These are phyloP conservation scores for Aptenodytes forsteri DNA, from an alignment of 2,113 vertebrate species.

Conservation along the genomic window DNA sequence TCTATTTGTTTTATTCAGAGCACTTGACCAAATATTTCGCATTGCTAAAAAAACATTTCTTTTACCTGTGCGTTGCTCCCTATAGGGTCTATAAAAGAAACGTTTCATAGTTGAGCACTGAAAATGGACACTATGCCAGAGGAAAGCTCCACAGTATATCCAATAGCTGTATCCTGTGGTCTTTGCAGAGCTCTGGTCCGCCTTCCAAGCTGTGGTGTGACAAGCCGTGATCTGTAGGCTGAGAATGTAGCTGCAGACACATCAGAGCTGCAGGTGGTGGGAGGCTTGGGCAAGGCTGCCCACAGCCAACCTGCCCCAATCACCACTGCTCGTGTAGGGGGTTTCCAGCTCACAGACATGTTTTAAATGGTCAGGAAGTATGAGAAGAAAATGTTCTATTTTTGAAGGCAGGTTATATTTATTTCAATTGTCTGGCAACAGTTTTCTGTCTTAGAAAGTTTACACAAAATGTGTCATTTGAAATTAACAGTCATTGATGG, in stretches of 20 bases:
- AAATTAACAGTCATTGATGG: background rate
- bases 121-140: background rate
- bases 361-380: background rate
- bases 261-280: fast-evolving
- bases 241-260: background rate
- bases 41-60: background rate
- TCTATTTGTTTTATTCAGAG: background rate
- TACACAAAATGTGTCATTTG: background rate
- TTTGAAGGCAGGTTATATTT: background rate
- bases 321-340: fast-evolving
- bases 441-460: background rate
- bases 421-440: background rate
- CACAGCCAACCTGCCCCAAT: fast-evolving
- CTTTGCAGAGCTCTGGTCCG: background rate
- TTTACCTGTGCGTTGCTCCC: background rate
- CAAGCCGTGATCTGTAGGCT: background rate
- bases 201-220: background rate
- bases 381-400: background rate
- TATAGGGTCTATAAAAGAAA: background rate
- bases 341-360: background rate
- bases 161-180: background rate
- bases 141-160: background rate
- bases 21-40: background rate
- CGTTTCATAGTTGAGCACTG: background rate
- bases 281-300: background rate